Conservation (phyloP, 2,113 vertebrate species). For the Dolichotis patagonum region DNA sequence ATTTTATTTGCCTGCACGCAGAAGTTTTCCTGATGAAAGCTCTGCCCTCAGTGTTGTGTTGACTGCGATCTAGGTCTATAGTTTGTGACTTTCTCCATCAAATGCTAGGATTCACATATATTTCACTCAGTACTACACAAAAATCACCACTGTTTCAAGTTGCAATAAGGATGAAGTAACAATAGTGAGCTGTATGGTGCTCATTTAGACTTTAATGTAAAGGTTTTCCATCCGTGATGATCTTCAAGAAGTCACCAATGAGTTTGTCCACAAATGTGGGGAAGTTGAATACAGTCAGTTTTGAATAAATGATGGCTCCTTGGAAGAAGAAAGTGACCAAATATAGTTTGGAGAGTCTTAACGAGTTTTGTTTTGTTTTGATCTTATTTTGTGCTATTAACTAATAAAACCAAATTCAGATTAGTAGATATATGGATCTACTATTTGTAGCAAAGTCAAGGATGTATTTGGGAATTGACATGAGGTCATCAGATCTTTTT, state of each 20-base stretch:
- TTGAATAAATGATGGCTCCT: neutral
- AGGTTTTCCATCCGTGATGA: neutral
- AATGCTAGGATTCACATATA: neutral
- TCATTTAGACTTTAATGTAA: neutral
- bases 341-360: rapidly evolving
- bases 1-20: neutral
- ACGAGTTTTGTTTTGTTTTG: neutral
- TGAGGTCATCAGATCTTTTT: neutral
- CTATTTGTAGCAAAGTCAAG: neutral
- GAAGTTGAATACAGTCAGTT: neutral
- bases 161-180: neutral
- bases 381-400: neutral
- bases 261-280: neutral
- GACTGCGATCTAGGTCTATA: neutral
- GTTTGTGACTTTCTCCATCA: rapidly evolving
- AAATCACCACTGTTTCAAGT: neutral
- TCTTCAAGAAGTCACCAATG: neutral
- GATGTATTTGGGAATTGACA: neutral
- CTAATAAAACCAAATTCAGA: neutral
- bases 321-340: neutral
- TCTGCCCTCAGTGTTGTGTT: neutral
- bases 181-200: neutral
- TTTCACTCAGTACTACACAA: neutral
- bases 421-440: neutral
- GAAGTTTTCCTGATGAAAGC: neutral